Evolutionary conservation across 2,888 invertebrate genomes (phyloP).

Genomic region (Amphipyra berbera): DNA sequence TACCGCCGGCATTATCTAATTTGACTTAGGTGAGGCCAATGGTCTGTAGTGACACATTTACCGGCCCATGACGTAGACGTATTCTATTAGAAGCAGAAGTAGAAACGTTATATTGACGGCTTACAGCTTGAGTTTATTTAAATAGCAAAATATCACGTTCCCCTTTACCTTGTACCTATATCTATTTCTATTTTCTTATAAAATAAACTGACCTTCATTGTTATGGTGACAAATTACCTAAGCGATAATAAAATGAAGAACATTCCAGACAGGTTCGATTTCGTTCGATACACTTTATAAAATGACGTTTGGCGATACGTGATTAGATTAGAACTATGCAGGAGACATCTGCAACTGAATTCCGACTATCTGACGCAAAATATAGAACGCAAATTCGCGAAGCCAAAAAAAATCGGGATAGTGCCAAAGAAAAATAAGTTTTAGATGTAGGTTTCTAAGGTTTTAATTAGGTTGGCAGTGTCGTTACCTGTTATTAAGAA

Average conservation of each 20-base stretch:
- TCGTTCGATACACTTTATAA: conserved; percentile 62
- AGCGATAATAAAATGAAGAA: conserved; percentile 40
- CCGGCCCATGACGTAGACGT: no score
- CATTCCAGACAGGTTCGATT: conserved; percentile 63
- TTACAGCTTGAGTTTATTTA: conserved; percentile 43
- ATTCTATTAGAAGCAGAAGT: no score
- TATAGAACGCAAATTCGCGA: conserved; percentile 23
- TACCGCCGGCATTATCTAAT: no score
- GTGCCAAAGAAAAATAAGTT: conserved; percentile 45
- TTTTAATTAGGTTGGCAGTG: conserved; percentile 45
- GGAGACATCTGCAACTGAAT: conserved; percentile 7
- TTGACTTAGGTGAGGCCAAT: no score
- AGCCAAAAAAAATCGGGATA: conserved; percentile 5
- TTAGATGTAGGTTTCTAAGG: conserved; percentile 41
- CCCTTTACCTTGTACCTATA: conserved; percentile 26
- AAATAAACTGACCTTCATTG: conserved; percentile 25
- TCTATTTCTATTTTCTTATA: conserved; percentile 31
- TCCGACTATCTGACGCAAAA: not conserved
- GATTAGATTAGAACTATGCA: conserved; percentile 49
- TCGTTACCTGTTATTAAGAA: conserved; percentile 72
- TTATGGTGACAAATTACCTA: conserved; percentile 22
- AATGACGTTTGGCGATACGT: conserved; percentile 66
- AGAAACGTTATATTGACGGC: conserved; percentile 39
- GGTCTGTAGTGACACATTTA: no score
- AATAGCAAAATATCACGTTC: conserved; percentile 43